phyloP scores from a whole-genome alignment of 2,888 invertebrate genomes.

The Phortica okadai region DNA sequence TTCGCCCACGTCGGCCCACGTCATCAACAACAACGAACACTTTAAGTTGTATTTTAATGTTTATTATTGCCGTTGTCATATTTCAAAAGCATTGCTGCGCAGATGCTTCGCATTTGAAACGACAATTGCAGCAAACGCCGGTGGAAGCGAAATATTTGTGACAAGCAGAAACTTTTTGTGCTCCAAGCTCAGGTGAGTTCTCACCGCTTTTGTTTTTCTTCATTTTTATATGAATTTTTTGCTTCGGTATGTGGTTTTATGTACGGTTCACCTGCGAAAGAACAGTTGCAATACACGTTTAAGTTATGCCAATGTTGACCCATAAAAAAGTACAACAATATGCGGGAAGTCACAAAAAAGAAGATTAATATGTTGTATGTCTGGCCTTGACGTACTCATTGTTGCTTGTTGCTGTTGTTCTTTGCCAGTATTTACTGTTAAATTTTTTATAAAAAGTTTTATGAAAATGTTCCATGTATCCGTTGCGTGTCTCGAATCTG shows the following conservation, averaged over 20 bases:
- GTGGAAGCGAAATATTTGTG: background rate
- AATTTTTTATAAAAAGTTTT: too few relatives aligned
- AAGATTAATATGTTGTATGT: background rate
- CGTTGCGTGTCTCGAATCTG: too few relatives aligned
- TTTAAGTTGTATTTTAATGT: conserved; percentile 1
- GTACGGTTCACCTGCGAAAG: background rate
- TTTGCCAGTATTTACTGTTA: too few relatives aligned
- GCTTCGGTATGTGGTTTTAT: conserved; percentile 30
- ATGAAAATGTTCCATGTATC: too few relatives aligned
- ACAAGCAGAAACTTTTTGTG: background rate
- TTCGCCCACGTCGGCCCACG: too few relatives aligned
- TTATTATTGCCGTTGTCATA: background rate
- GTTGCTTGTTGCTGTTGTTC: too few relatives aligned
- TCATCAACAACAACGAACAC: background rate
- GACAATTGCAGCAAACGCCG: background rate
- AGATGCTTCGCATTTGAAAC: background rate
- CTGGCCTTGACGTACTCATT: too few relatives aligned
- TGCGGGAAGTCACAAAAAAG: background rate
- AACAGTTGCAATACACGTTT: conserved; percentile 22
- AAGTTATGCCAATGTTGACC: conserved; percentile 46
- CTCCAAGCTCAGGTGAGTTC: conserved; percentile 10
- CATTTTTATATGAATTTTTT: background rate
- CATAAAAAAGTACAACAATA: too few relatives aligned
- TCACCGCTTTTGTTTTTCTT: background rate
- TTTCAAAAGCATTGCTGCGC: background rate